Conservation (phyloP, 2,888 invertebrate genomes). For the Brenthis ino region DNA sequence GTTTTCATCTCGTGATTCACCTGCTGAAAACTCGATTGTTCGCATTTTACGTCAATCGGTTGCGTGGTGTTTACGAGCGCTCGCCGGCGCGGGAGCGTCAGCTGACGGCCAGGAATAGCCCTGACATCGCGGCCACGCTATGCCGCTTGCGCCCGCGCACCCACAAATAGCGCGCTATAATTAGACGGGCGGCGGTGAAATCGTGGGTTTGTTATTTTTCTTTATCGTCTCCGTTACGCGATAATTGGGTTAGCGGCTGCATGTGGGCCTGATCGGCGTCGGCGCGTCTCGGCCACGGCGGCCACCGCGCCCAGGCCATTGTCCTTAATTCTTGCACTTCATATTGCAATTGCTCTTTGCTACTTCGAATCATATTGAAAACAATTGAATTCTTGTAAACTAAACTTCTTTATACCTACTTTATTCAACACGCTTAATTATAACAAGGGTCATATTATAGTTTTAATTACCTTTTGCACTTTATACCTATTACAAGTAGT, state of each 20-base stretch:
- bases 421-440: no score
- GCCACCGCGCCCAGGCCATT: constrained; percentile 52
- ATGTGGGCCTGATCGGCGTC: constrained; percentile 79
- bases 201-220: constrained; percentile 83
- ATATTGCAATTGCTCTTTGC: constrained; percentile 11
- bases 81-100: constrained; percentile 71
- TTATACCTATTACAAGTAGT: no score
- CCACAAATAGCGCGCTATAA: constrained; percentile 80
- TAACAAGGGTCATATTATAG: no score
- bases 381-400: background rate
- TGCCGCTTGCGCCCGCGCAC: constrained; percentile 80
- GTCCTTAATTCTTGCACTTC: constrained; percentile 52
- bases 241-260: constrained; percentile 81
- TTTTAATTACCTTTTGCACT: no score
- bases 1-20: constrained; percentile 80
- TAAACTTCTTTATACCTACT: no score
- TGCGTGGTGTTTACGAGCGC: constrained; percentile 78
- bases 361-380: constrained; percentile 1
- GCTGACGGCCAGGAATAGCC: constrained; percentile 81
- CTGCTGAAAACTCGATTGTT: constrained; percentile 81
- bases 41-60: constrained; percentile 79
- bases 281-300: constrained; percentile 70
- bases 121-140: constrained; percentile 81
- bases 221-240: constrained; percentile 81
- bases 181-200: constrained; percentile 80